phyloP scores from a whole-genome alignment of 2,797 vertebrate species.

The Lacerta viridis region DNA sequence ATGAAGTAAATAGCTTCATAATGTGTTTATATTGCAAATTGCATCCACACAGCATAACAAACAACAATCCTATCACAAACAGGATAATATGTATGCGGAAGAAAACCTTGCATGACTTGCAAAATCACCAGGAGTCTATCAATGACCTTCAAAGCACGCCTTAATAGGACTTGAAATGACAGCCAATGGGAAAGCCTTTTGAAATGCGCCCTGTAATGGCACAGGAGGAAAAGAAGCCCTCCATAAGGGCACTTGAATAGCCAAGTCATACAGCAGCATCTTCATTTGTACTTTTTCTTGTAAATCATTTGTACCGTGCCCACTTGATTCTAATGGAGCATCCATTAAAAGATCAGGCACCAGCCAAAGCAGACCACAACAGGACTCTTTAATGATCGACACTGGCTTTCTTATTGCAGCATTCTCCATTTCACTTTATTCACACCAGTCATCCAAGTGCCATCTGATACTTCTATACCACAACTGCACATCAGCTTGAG shows the following conservation, averaged over 20 bases:
- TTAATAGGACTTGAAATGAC: neutral
- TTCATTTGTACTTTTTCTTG: neutral
- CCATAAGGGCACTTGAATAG: neutral
- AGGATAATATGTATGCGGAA: conserved; percentile 26
- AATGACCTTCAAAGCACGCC: neutral
- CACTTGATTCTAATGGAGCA: neutral
- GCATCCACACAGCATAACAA: conserved; percentile 4
- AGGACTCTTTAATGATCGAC: neutral
- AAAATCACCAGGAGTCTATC: conserved; percentile 1
- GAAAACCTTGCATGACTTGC: conserved; percentile 44
- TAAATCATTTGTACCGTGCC: neutral
- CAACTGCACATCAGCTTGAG: neutral
- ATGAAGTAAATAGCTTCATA: conserved; percentile 17
- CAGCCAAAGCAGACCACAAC: neutral
- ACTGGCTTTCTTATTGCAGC: neutral
- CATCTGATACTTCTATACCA: neutral
- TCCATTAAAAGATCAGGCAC: conserved; percentile 7
- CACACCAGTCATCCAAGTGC: neutral
- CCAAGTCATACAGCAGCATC: neutral
- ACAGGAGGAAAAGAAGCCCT: neutral
- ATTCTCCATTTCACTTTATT: neutral
- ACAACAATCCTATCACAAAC: neutral
- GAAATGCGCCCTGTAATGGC: neutral
- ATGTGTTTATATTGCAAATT: conserved; percentile 3
- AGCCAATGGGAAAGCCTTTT: neutral